Conservation (phyloP, 2,797 vertebrate genomes). For the Nothura maculosa region DNA sequence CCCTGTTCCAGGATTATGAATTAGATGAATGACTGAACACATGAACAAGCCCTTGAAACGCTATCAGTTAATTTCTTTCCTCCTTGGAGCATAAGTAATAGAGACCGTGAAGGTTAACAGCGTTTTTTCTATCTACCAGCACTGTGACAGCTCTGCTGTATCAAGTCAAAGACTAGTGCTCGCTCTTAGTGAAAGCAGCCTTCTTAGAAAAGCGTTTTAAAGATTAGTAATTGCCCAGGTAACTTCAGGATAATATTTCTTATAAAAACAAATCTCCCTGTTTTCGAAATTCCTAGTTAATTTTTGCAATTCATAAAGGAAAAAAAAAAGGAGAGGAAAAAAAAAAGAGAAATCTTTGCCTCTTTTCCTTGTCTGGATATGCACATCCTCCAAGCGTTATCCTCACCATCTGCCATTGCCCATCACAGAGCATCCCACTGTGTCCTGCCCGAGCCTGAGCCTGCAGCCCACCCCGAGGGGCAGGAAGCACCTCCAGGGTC, state of each 20-base stretch:
- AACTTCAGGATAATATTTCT: neutral
- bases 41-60: neutral
- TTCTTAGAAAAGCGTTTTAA: neutral
- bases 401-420: neutral
- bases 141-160: neutral
- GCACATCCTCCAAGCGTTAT: neutral
- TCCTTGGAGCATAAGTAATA: neutral
- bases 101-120: neutral
- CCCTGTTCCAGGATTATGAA: neutral
- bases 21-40: neutral
- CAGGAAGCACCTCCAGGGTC: no score
- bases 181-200: neutral
- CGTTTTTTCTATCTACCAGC: neutral
- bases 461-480: no score
- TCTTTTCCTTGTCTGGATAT: neutral
- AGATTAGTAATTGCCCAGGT: neutral
- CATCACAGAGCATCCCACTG: no score
- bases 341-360: neutral
- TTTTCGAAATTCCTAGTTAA: neutral
- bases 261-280: neutral
- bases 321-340: neutral
- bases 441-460: no score
- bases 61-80: neutral
- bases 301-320: neutral
- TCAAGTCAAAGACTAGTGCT: neutral